Evolutionary conservation across 2,113 vertebrate genomes (phyloP).

Genomic region (Abramis brama): DNA sequence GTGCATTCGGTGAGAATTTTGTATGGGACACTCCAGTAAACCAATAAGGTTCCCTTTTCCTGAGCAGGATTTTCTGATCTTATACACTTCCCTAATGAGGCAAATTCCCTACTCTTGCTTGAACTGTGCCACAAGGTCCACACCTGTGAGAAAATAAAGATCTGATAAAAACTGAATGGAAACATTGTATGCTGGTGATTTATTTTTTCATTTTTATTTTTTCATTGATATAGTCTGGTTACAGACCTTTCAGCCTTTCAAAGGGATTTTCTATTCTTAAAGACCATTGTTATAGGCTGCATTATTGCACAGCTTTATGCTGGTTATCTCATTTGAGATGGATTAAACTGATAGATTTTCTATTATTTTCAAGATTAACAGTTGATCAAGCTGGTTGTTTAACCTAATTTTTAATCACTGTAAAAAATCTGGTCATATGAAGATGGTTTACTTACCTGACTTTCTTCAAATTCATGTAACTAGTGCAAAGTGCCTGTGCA

Average conservation of each 20-base stretch:
- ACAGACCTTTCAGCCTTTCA: background rate
- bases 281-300: no score
- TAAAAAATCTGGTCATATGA: no score
- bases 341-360: no score
- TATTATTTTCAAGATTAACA: no score
- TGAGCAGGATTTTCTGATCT: slow-evolving; percentile 10
- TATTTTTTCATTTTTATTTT: background rate
- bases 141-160: slow-evolving; percentile 42
- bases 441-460: no score
- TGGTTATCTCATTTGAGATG: no score
- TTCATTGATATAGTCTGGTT: background rate
- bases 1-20: slow-evolving; percentile 14
- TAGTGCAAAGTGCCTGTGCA: no score
- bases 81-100: slow-evolving; percentile 7
- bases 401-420: no score
- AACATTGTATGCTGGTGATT: background rate
- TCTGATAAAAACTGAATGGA: slow-evolving; percentile 16
- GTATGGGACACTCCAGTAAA: slow-evolving; percentile 29
- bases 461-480: no score
- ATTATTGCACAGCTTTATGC: no score
- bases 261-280: no score
- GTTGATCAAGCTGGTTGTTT: no score
- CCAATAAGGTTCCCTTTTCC: slow-evolving; percentile 3
- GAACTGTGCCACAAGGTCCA: slow-evolving; percentile 31
- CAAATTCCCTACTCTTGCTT: background rate